These are phyloP conservation scores for Halichoeres trimaculatus DNA, from an alignment of 2,113 vertebrate species.

Conservation along the genomic window DNA sequence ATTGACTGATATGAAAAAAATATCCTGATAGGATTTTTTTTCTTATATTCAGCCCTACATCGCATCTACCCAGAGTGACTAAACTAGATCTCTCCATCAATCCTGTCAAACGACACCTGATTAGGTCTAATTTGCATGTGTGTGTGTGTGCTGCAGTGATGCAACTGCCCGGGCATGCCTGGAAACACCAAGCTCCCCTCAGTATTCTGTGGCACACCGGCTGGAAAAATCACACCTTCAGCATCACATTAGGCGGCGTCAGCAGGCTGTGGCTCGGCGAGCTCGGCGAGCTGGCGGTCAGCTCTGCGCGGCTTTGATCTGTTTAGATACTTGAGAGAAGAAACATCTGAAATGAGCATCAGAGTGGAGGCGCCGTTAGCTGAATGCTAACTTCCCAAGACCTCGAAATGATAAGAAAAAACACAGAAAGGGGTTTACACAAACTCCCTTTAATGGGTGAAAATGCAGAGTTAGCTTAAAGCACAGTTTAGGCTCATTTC, in stretches of 20 bases:
- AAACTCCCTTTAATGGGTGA: neutral
- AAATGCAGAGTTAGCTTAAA: neutral
- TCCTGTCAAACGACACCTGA: neutral
- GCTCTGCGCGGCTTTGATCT: neutral
- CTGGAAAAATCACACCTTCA: neutral
- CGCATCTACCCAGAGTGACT: no score
- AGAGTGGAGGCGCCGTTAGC: neutral
- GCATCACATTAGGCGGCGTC: neutral
- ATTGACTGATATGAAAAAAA: no score
- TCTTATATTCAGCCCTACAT: no score
- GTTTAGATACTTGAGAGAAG: neutral
- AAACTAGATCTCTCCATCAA: no score
- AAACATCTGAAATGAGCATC: neutral
- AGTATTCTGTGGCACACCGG: neutral
- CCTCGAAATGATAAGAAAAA: slow-evolving; percentile 40
- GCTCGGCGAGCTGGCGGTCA: neutral
- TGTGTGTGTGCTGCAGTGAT: neutral
- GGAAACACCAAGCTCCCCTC: neutral
- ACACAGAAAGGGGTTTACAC: neutral
- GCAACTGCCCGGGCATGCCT: neutral
- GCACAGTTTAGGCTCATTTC: neutral
- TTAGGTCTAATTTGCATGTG: no score
- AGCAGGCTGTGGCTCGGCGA: neutral
- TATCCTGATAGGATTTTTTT: no score
- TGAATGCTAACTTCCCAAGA: slow-evolving; percentile 22